Base-by-base conservation (phyloP, 2,797 vertebrate species). In the Triplophysa bombifrons region DNA sequence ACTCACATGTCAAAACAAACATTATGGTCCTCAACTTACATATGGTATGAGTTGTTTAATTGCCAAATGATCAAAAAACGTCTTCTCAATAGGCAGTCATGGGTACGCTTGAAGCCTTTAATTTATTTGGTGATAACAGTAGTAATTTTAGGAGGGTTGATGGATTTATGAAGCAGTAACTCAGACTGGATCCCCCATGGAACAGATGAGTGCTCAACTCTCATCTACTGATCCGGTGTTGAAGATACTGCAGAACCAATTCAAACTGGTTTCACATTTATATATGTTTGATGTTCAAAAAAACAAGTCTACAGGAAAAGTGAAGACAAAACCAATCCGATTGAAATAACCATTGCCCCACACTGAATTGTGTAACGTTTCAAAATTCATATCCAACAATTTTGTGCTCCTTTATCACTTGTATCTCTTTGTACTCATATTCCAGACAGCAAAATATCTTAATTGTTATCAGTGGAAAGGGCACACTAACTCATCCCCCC, bases 71-170 rank as follows among this genome's bases (percentile, higher is more conserved):
- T 51, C 58, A 71, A 46, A 64, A 53, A 72, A n/a, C 17, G 34
- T 64, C 27, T 38, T 64, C 30, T 64, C 30, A 51, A 77, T n/a
- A 77, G 41, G 25, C 46, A 63, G 60, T 50, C 27, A 58, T 60
- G 19, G 12, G 11, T 65, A 56, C 0, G 1, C 69, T 66, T 65
- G 16, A n/a, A 46, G 58, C 48, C 34, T 63, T 20, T 72, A 44
- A 72, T 65, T 25, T 72, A 79, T 65, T 58, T 80, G 85, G 82
- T 88, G 85, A 80, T 86, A 82, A 86, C 80, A 8, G 60, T 9
- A 69, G 89, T 91, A 93, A 92, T 84, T 82, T 88, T 84, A 92
- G 90, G 88, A 91, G 88, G 84, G 88, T 76, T 84, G 85, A 82
- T 83, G 56, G 77, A 88, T 91, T 93, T 90, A 91, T 78, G 53